A percentile compares a stretch with the other conserved stretches of the same genome.
phyloP scores from a whole-genome alignment of 2,888 invertebrate genomes.

The Baronia brevicornis region DNA sequence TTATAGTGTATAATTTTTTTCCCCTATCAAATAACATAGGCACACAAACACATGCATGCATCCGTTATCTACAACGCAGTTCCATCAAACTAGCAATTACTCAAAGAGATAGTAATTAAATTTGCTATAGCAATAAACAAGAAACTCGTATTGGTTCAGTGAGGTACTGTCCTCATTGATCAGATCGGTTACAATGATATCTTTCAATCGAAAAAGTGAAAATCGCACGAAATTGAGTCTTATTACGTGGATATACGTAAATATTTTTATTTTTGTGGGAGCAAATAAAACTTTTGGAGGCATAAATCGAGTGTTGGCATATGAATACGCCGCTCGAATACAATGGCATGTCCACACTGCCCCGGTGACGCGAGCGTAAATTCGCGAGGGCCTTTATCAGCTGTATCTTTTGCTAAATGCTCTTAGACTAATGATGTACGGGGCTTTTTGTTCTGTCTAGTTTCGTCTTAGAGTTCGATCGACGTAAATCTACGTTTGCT shows the following conservation, averaged over 20 bases:
- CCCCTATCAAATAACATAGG: constrained; percentile 22
- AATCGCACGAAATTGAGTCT: constrained; percentile 14
- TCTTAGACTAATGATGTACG: constrained; percentile 18
- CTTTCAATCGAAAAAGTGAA: constrained; percentile 10
- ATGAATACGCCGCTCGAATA: constrained; percentile 50
- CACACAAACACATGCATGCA: constrained; percentile 4
- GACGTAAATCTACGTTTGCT: constrained; percentile 12
- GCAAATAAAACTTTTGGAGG: constrained; percentile 29
- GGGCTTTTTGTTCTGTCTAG: constrained; percentile 13
- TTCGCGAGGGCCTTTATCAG: constrained; percentile 42
- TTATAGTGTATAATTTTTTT: too few species aligned
- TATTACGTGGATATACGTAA: constrained; percentile 13
- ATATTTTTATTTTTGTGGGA: constrained; percentile 13
- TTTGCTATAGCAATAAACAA: constrained; percentile 50
- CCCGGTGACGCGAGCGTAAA: constrained; percentile 45
- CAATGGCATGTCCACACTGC: constrained; percentile 48
- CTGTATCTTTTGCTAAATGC: constrained; percentile 41
- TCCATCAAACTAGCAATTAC: constrained; percentile 49
- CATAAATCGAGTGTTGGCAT: constrained; percentile 63
- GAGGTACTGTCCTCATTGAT: constrained; percentile 44
- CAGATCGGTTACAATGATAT: constrained; percentile 22
- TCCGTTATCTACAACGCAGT: constrained; percentile 16
- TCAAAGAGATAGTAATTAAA: constrained; percentile 60
- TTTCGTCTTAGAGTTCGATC: constrained; percentile 9
- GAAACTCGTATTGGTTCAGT: constrained; percentile 38